Conservation (phyloP, 2,113 vertebrate species). For the Otocyon megalotis region DNA sequence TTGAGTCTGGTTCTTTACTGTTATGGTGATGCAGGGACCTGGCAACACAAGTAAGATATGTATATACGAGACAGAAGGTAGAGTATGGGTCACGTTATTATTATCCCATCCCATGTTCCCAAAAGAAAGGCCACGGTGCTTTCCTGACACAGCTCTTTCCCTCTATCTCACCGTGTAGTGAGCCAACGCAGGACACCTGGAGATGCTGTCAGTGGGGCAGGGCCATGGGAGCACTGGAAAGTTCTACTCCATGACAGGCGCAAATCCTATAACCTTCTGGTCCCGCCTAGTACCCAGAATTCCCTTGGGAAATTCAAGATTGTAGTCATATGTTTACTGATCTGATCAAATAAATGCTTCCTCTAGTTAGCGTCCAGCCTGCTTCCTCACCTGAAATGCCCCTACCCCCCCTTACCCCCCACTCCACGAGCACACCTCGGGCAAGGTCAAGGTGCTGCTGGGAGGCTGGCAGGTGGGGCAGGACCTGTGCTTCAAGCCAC, state of each 20-base stretch:
- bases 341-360: not conserved
- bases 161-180: not conserved
- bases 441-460: not conserved
- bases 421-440: not conserved
- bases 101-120: not conserved
- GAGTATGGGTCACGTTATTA: not conserved
- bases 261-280: not conserved
- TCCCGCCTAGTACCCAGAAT: rapidly evolving
- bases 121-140: not conserved
- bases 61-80: rapidly evolving
- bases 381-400: not conserved
- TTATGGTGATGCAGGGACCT: no score
- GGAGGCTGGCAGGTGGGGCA: rapidly evolving
- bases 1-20: no score
- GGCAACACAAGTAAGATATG: not conserved
- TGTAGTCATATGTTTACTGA: no score
- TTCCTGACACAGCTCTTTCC: not conserved
- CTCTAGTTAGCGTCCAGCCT: no score
- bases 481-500: no score
- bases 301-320: not conserved
- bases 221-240: not conserved
- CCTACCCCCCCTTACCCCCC: not conserved
- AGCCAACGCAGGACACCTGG: not conserved
- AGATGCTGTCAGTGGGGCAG: not conserved
- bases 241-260: rapidly evolving